Evolutionary conservation across 2,888 invertebrate genomes (phyloP).

Genomic region (Lasiommata megera): DNA sequence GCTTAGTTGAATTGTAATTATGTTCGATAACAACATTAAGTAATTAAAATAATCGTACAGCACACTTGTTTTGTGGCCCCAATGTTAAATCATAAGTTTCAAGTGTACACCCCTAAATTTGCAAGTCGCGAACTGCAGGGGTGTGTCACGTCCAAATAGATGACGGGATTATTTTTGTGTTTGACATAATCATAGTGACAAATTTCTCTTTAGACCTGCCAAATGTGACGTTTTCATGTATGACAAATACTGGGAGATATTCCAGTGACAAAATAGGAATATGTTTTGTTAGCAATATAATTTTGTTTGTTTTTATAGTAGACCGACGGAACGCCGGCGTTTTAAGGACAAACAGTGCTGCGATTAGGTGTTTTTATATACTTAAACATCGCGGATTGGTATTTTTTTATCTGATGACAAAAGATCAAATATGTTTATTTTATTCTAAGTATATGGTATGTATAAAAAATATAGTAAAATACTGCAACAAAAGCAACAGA

Average conservation of each 20-base stretch:
- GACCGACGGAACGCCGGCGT: not conserved
- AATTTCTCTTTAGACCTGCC: constrained; percentile 75
- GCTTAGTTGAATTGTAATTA: no score
- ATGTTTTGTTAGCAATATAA: not conserved
- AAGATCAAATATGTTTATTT: no score
- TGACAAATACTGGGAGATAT: constrained; percentile 24
- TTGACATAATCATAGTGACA: constrained; percentile 82
- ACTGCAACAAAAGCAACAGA: constrained; percentile 43
- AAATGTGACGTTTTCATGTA: constrained; percentile 58
- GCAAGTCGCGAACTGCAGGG: constrained; percentile 68
- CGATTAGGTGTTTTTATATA: no score
- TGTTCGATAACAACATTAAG: no score
- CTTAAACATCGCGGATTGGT: no score
- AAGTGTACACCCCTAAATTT: constrained; percentile 63
- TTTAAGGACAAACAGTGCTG: not conserved
- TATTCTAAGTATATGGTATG: not conserved
- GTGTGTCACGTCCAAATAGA: constrained; percentile 74
- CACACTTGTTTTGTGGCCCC: constrained; percentile 39
- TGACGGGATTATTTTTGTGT: constrained; percentile 81
- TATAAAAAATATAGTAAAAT: not conserved
- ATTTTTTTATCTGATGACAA: no score
- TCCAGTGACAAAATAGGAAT: not conserved
- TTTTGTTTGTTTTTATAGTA: not conserved
- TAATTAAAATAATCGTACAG: not conserved
- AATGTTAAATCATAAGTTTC: constrained; percentile 35